Conservation (phyloP, 2,797 vertebrate species). For the Synaphobranchus kaupii region DNA sequence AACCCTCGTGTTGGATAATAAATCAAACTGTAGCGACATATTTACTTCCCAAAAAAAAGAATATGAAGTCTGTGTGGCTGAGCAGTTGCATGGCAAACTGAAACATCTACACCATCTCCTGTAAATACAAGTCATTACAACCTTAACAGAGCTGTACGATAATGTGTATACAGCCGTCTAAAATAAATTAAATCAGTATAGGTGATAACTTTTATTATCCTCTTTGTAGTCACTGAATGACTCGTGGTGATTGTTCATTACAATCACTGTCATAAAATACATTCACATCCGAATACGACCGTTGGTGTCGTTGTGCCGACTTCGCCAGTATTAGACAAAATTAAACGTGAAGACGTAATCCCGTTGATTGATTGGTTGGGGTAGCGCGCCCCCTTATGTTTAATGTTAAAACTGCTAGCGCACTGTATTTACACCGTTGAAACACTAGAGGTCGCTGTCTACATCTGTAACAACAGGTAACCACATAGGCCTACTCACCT, state of each 20-base stretch:
- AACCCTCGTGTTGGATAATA: neutral
- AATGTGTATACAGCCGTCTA: neutral
- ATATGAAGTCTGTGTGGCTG: neutral
- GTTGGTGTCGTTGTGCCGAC: neutral
- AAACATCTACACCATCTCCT: neutral
- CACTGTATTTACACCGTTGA: neutral
- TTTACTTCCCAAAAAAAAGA: neutral
- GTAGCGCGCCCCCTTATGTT: neutral
- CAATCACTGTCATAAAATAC: neutral
- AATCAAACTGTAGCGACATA: neutral
- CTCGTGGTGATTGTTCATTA: neutral
- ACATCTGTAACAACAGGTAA: neutral
- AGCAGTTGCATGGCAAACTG: neutral
- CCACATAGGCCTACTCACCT: neutral
- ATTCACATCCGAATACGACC: neutral
- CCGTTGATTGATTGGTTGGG: neutral
- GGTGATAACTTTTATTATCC: neutral
- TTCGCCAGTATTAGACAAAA: neutral
- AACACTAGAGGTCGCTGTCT: constrained; percentile 13
- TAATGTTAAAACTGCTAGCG: neutral
- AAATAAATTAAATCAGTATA: too few species aligned
- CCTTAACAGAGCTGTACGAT: neutral
- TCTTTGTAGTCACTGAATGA: neutral
- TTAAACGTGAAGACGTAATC: neutral
- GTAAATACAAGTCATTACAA: neutral